phyloP scores from a whole-genome alignment of 2,888 invertebrate species.

The Spicauda simplicius region DNA sequence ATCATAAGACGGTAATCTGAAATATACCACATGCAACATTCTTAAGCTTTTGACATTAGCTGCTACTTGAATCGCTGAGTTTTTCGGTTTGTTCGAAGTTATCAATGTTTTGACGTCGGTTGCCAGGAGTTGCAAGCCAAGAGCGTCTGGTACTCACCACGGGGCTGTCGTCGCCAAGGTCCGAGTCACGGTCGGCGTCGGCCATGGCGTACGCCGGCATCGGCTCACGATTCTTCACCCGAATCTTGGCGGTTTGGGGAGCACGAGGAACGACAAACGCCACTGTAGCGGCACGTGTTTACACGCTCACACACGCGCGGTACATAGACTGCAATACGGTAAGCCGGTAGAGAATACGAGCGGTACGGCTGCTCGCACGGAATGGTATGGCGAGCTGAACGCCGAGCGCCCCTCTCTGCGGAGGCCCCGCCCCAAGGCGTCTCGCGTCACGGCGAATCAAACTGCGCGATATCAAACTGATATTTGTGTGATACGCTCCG shows the following conservation, averaged over 20 bases:
- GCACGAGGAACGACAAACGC: slow-evolving; percentile 63
- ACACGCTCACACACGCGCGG: slow-evolving; percentile 66
- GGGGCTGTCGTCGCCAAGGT: slow-evolving; percentile 90
- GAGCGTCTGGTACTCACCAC: slow-evolving; percentile 87
- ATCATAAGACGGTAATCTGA: neutral
- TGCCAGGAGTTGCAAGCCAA: neutral
- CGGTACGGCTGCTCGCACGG: slow-evolving; percentile 64
- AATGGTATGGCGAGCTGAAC: slow-evolving; percentile 70
- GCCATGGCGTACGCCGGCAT: slow-evolving; percentile 94
- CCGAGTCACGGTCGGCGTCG: slow-evolving; percentile 88
- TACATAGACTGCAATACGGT: slow-evolving; percentile 50
- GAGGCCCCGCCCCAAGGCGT: slow-evolving; percentile 78
- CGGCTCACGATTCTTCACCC: slow-evolving; percentile 95
- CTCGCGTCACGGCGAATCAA: slow-evolving; percentile 79
- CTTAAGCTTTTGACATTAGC: neutral
- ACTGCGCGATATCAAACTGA: slow-evolving; percentile 80
- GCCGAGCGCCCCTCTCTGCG: slow-evolving; percentile 63
- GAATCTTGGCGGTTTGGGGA: slow-evolving; percentile 89
- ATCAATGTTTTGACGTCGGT: neutral
- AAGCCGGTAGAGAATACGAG: slow-evolving; percentile 51
- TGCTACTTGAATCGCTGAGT: too few relatives aligned
- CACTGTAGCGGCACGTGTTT: slow-evolving; percentile 60
- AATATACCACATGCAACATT: neutral
- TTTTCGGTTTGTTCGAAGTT: neutral
- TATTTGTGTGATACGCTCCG: slow-evolving; percentile 77